phyloP scores from a whole-genome alignment of 2,888 invertebrate genomes.

The Odontocerum albicorne region DNA sequence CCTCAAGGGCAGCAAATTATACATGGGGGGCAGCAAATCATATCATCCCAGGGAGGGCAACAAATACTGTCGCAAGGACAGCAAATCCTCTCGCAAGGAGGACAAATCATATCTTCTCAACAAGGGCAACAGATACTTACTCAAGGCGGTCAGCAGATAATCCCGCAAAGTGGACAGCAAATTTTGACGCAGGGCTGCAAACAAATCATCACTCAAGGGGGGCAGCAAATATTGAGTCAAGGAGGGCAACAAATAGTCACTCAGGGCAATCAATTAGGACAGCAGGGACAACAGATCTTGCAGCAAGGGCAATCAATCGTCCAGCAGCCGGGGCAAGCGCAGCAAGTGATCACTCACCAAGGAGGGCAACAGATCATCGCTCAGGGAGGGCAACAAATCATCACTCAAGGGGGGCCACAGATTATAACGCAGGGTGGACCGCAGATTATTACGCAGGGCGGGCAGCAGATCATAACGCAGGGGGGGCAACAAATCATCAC shows the following conservation, averaged over 20 bases:
- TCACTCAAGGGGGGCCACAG: conserved; percentile 40
- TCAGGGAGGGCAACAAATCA: conserved; percentile 35
- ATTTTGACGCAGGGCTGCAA: conserved; percentile 50
- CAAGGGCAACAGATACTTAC: conserved; percentile 44
- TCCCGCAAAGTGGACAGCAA: conserved; percentile 54
- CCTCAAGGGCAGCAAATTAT: conserved; percentile 52
- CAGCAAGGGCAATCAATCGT: conserved; percentile 33
- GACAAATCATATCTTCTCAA: conserved; percentile 54
- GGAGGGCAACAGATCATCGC: conserved; percentile 5
- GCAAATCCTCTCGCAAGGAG: conserved; percentile 43
- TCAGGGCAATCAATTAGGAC: conserved; percentile 44
- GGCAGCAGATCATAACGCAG: conserved; percentile 46
- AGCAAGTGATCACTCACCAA: conserved; percentile 38
- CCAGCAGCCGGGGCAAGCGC: conserved; percentile 40
- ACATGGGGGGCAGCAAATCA: conserved; percentile 38
- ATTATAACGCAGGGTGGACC: conserved; percentile 48
- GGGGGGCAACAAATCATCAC: conserved; percentile 30
- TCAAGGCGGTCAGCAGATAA: conserved; percentile 52
- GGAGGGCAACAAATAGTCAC: conserved; percentile 40
- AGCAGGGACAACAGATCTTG: conserved; percentile 53
- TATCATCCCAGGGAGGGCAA: conserved; percentile 39
- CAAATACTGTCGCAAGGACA: conserved; percentile 34
- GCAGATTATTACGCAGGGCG: conserved; percentile 52
- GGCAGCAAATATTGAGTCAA: conserved; percentile 52
- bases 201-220: conserved; percentile 54